phyloP scores from a whole-genome alignment of 2,113 vertebrate genomes.

The Myiagra hebetior region DNA sequence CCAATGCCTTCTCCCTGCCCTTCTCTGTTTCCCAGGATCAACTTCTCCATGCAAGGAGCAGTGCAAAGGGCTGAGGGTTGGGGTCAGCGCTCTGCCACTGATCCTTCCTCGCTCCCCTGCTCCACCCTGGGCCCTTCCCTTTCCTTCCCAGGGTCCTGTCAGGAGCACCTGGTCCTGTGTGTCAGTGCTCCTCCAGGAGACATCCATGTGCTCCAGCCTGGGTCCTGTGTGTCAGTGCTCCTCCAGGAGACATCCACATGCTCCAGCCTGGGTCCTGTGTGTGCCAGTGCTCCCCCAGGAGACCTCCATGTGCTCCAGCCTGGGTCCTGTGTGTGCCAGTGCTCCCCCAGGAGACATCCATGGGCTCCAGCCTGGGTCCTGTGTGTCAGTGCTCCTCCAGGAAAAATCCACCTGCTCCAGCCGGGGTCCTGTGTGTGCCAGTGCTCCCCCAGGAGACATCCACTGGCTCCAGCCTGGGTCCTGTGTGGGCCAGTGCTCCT shows the following conservation, averaged over 20 bases:
- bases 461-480: not conserved
- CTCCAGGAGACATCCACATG: too few species aligned
- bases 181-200: too few species aligned
- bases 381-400: too few species aligned
- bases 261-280: too few species aligned
- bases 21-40: not conserved
- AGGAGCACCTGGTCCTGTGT: fast-evolving
- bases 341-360: too few species aligned
- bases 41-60: fast-evolving
- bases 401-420: too few species aligned
- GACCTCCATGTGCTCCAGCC: not conserved
- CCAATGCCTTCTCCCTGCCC: fast-evolving
- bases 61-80: fast-evolving
- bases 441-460: not conserved
- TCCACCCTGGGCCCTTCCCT: not conserved
- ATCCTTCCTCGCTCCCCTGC: not conserved
- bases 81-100: fast-evolving
- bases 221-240: too few species aligned
- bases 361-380: too few species aligned
- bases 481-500: not conserved
- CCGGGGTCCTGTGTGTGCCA: not conserved
- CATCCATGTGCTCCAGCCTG: too few species aligned
- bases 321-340: not conserved
- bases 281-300: not conserved
- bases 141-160: not conserved